These are phyloP conservation scores for Cordilura impudica DNA, from an alignment of 2,888 invertebrate species.

Conservation along the genomic window DNA sequence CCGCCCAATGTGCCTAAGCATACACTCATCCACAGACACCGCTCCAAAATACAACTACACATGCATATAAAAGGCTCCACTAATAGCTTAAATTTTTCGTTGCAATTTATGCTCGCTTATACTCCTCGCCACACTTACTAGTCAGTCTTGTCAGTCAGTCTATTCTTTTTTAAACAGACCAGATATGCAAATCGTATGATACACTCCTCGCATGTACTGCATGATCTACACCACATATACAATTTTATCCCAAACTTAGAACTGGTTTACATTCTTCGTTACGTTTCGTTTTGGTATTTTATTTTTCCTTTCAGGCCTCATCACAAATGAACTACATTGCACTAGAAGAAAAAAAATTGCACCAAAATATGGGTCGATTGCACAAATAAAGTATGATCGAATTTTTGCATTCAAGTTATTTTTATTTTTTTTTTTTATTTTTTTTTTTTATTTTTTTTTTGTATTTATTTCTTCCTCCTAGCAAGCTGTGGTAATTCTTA, in stretches of 20 bases:
- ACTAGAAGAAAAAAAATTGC: conserved; percentile 43
- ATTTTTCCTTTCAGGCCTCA: conserved; percentile 21
- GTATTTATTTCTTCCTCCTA: conserved; percentile 64
- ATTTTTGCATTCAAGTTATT: conserved; percentile 68
- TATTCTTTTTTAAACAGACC: conserved; percentile 63
- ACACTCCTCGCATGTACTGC: conserved; percentile 45
- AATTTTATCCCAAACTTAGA: conserved; percentile 45
- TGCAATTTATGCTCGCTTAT: conserved; percentile 26
- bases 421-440: conserved; percentile 62
- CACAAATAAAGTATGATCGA: conserved; percentile 73
- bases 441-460: conserved; percentile 39
- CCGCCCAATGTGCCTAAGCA: conserved; percentile 75
- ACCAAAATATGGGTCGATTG: conserved; percentile 75
- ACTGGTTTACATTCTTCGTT: conserved; percentile 58
- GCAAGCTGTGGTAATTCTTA: conserved; percentile 32
- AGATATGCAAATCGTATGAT: conserved; percentile 74
- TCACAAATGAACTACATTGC: conserved; percentile 56
- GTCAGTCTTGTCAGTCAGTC: conserved; percentile 30
- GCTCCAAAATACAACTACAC: conserved; percentile 26
- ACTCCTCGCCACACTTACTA: conserved; percentile 44
- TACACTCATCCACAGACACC: conserved; percentile 68
- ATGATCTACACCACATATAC: conserved; percentile 32
- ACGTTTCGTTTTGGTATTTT: conserved; percentile 32
- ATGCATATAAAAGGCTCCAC: conserved; percentile 49
- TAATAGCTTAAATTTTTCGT: conserved; percentile 23